These are phyloP conservation scores for Percina caprodes DNA, from an alignment of 2,113 vertebrate species.

Conservation along the genomic window DNA sequence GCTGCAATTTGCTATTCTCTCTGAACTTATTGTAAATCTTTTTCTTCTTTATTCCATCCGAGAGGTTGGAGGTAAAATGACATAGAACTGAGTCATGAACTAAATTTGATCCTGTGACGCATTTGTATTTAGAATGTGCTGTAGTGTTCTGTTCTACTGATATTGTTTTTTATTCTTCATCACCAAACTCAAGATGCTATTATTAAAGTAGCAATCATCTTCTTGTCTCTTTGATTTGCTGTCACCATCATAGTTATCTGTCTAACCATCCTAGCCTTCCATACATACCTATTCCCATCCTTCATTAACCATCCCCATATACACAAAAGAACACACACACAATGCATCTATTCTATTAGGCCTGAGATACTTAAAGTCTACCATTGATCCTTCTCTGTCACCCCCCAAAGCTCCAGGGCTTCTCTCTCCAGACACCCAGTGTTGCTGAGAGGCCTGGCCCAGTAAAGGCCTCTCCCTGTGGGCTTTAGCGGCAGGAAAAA, in stretches of 20 bases:
- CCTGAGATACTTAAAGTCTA: slow-evolving; percentile 28
- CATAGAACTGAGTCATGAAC: slow-evolving; percentile 27
- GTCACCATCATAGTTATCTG: slow-evolving; percentile 1
- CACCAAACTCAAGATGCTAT: not conserved
- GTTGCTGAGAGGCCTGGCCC: slow-evolving; percentile 42
- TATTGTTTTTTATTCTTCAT: not conserved
- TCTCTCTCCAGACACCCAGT: slow-evolving; percentile 58
- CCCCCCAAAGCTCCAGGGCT: slow-evolving; percentile 52
- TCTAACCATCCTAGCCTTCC: not conserved
- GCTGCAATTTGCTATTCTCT: slow-evolving; percentile 70
- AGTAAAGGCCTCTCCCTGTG: slow-evolving; percentile 55
- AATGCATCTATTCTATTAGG: slow-evolving; percentile 22
- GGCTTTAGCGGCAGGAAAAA: slow-evolving; percentile 55
- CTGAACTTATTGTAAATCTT: slow-evolving; percentile 53
- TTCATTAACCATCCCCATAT: not conserved
- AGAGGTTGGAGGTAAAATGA: slow-evolving; percentile 19
- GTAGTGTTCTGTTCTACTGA: not conserved
- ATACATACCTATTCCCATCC: slow-evolving; percentile 13
- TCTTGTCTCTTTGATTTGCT: slow-evolving; percentile 22
- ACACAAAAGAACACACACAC: slow-evolving; percentile 10
- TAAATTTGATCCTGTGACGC: slow-evolving; percentile 27
- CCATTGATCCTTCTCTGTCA: slow-evolving; percentile 56
- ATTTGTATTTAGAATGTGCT: slow-evolving; percentile 5
- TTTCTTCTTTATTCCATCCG: slow-evolving; percentile 33
- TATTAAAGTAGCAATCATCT: slow-evolving; percentile 17